Percentiles rank a stretch among this genome's conserved stretches.
Conservation (phyloP, 2,797 vertebrate genomes). For the Apodemus agrarius region DNA sequence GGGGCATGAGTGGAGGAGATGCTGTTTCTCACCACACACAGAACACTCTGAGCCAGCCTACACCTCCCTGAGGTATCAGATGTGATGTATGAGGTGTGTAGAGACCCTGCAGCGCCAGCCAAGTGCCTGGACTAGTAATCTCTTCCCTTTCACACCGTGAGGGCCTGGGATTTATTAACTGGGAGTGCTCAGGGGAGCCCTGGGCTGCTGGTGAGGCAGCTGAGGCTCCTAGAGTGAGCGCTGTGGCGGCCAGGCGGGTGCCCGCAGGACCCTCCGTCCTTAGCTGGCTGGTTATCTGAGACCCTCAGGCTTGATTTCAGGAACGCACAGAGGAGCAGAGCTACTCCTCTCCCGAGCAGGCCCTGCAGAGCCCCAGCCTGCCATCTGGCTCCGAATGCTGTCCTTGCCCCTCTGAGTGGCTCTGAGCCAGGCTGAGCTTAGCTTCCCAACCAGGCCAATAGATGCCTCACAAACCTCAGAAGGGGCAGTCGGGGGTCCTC, state of each 20-base stretch:
- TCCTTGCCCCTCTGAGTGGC: neutral
- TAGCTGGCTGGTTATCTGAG: slow-evolving; percentile 49
- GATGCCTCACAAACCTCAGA: neutral
- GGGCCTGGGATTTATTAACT: slow-evolving; percentile 80
- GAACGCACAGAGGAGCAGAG: neutral
- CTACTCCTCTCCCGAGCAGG: neutral
- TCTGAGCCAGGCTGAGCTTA: neutral
- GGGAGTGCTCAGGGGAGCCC: slow-evolving; percentile 73
- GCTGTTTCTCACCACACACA: neutral
- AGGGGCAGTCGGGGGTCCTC: rapidly evolving
- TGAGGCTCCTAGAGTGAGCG: neutral
- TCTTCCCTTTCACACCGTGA: slow-evolving; percentile 74
- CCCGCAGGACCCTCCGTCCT: neutral
- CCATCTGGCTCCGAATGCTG: rapidly evolving
- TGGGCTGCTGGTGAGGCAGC: slow-evolving; percentile 63
- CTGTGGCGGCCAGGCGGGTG: neutral
- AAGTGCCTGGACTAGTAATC: slow-evolving; percentile 66
- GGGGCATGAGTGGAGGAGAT: slow-evolving; percentile 61
- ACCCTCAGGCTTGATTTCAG: neutral
- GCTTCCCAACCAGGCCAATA: neutral
- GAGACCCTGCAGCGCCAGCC: slow-evolving; percentile 66
- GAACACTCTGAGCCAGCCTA: neutral
- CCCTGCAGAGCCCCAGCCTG: neutral
- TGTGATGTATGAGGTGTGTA: slow-evolving; percentile 64
- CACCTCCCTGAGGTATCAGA: slow-evolving; percentile 63